These are phyloP conservation scores for Microchirus variegatus DNA, from an alignment of 2,797 vertebrate genomes.

Conservation along the genomic window DNA sequence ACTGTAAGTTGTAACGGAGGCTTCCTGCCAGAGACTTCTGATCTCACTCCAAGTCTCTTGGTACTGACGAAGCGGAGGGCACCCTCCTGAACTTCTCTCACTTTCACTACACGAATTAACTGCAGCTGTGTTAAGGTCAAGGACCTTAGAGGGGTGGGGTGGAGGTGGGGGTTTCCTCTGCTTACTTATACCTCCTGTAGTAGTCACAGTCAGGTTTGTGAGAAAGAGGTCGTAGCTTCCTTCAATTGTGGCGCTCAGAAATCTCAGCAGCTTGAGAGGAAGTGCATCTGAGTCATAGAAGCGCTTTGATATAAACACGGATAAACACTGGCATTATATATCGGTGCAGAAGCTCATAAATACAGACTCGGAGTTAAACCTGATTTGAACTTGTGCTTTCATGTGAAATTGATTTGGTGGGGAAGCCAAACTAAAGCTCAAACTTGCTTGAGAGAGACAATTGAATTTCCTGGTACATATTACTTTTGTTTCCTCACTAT, in stretches of 20 bases:
- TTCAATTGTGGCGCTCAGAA: constrained; percentile 61
- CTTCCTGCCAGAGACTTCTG: constrained; percentile 61
- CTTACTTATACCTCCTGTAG: constrained; percentile 39
- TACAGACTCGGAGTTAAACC: constrained; percentile 58
- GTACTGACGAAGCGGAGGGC: constrained; percentile 39
- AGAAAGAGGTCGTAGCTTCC: constrained; percentile 64
- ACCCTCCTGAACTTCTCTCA: constrained; percentile 65
- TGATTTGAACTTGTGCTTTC: constrained; percentile 69
- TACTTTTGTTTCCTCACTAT: constrained; percentile 85
- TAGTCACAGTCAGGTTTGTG: constrained; percentile 49
- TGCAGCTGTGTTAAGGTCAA: constrained; percentile 60
- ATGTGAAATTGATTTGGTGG: constrained; percentile 79
- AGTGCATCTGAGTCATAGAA: constrained; percentile 59
- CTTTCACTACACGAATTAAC: constrained; percentile 61
- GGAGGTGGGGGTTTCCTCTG: constrained; percentile 62
- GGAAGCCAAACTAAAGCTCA: constrained; percentile 76
- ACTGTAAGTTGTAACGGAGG: constrained; percentile 46
- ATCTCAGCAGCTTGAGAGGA: constrained; percentile 51
- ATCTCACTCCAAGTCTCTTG: constrained; percentile 50
- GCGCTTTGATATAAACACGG: constrained; percentile 54
- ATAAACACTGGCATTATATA: constrained; percentile 46
- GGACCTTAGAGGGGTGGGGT: constrained; percentile 52
- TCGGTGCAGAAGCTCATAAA: constrained; percentile 26
- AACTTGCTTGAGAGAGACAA: constrained; percentile 81
- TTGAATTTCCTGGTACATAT: constrained; percentile 86